phyloP scores from a whole-genome alignment of 2,113 vertebrate genomes.

The Eurypyga helias region DNA sequence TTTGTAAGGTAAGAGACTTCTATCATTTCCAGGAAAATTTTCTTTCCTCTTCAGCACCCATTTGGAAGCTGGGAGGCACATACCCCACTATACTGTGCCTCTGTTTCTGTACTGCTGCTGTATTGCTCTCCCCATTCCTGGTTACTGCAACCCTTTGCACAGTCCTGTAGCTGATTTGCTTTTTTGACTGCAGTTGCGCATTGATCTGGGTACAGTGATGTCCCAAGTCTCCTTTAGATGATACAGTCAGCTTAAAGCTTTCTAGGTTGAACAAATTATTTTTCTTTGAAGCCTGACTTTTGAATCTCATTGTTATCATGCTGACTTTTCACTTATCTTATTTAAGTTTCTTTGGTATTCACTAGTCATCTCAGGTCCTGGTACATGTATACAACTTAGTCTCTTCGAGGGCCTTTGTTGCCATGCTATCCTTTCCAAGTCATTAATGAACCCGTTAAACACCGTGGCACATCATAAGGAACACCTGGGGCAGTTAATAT shows the following conservation, averaged over 20 bases:
- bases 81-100: fast-evolving
- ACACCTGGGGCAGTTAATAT: conserved; percentile 34
- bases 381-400: not conserved
- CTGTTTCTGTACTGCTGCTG: not conserved
- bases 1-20: not conserved
- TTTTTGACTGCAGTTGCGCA: not conserved
- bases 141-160: not conserved
- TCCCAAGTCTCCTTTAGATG: not conserved
- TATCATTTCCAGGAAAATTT: not conserved
- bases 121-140: not conserved
- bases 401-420: not conserved
- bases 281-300: not conserved
- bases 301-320: not conserved
- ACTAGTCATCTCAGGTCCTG: not conserved
- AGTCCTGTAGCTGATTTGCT: fast-evolving
- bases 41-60: not conserved
- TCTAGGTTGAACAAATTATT: not conserved
- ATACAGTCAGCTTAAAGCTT: not conserved
- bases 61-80: not conserved
- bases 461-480: not conserved
- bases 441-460: conserved; percentile 39
- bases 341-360: not conserved
- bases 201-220: not conserved
- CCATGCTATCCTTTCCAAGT: not conserved
- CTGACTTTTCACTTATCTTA: not conserved